These are phyloP conservation scores for Ondatra zibethicus DNA, from an alignment of 2,113 vertebrate species.

Conservation along the genomic window DNA sequence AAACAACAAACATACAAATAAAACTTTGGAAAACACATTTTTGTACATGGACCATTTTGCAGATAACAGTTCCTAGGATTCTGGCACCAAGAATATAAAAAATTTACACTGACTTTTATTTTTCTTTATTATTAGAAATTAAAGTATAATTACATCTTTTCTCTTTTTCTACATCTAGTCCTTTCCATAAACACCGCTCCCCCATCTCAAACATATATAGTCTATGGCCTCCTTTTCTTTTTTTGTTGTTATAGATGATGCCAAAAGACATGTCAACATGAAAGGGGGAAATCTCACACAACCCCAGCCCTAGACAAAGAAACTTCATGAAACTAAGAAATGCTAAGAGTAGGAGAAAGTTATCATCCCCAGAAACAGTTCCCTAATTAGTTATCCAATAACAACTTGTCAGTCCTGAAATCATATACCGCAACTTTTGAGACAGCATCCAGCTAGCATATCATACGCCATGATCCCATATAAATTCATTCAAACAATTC, in stretches of 20 bases:
- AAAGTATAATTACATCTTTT: background rate
- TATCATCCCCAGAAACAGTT: background rate
- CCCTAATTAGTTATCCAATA: background rate
- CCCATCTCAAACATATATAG: background rate
- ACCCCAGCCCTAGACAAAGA: background rate
- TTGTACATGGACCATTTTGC: background rate
- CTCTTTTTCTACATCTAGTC: background rate
- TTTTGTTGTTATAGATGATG: background rate
- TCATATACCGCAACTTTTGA: background rate
- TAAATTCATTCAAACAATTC: slow-evolving; percentile 57
- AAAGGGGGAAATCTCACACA: background rate
- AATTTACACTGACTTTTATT: slow-evolving; percentile 52
- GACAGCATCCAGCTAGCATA: background rate
- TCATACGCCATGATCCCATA: slow-evolving; percentile 58
- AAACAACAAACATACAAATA: slow-evolving; percentile 21
- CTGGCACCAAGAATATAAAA: background rate
- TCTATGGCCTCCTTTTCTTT: background rate
- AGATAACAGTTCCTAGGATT: slow-evolving; percentile 12
- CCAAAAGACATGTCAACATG: background rate
- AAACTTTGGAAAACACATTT: slow-evolving; percentile 43
- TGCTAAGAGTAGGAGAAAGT: background rate
- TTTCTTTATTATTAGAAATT: background rate
- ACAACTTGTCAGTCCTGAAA: background rate
- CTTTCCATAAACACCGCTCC: background rate
- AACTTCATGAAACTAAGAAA: background rate